phyloP scores from a whole-genome alignment of 2,888 invertebrate genomes.

The Argyresthia goedartella region DNA sequence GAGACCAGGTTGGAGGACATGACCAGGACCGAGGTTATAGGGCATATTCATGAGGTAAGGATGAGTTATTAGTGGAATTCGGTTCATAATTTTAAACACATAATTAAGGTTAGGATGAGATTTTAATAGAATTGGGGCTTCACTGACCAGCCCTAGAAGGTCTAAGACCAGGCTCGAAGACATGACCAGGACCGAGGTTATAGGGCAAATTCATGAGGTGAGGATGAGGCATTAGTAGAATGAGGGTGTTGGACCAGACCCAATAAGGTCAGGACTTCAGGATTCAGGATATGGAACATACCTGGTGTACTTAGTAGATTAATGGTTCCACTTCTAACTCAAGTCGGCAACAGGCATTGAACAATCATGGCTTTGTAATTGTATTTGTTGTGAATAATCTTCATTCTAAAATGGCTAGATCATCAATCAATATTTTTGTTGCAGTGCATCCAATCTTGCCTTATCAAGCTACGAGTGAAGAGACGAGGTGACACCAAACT shows the following conservation, averaged over 20 bases:
- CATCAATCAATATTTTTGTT: conserved; percentile 30
- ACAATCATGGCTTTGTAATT: too few species aligned
- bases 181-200: conserved; percentile 92
- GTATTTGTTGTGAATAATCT: too few species aligned
- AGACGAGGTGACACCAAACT: conserved; percentile 88
- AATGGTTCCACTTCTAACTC: too few species aligned
- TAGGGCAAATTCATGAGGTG: conserved; percentile 96
- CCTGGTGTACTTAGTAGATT: too few species aligned
- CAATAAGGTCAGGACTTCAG: too few species aligned
- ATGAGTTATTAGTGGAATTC: background rate
- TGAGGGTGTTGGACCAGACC: too few species aligned
- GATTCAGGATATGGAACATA: too few species aligned
- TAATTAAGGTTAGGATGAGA: background rate
- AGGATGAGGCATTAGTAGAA: conserved; percentile 15
- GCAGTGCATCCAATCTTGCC: conserved; percentile 95
- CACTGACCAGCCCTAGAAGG: too few species aligned
- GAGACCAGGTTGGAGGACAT: conserved; percentile 93
- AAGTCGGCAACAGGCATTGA: too few species aligned
- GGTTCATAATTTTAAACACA: background rate
- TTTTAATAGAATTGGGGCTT: background rate
- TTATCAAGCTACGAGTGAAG: conserved; percentile 94
- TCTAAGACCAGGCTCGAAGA: conserved; percentile 91
- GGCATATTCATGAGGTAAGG: conserved; percentile 93
- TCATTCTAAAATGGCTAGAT: too few species aligned
- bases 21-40: conserved; percentile 92